Conservation (phyloP, 2,888 invertebrate species). For the Ptilodon capucinus region DNA sequence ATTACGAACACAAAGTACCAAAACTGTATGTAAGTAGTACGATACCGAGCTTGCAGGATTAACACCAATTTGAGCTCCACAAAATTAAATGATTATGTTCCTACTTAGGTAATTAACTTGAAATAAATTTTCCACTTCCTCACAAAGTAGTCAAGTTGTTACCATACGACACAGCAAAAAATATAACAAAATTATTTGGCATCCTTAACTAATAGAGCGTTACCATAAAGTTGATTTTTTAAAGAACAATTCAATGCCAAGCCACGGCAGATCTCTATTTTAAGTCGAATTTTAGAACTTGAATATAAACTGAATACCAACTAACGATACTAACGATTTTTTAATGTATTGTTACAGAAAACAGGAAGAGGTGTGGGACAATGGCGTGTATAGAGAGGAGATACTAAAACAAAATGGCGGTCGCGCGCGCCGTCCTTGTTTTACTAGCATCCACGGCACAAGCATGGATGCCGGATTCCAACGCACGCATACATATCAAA, state of each 20-base stretch:
- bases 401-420: conserved; percentile 73
- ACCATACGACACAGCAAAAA: neutral
- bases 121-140: no score
- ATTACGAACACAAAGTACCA: no score
- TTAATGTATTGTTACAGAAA: conserved; percentile 56
- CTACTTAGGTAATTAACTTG: no score
- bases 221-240: neutral
- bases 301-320: neutral
- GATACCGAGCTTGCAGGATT: no score
- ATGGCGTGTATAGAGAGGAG: conserved; percentile 71
- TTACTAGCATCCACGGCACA: conserved; percentile 81
- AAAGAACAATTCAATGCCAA: neutral
- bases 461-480: conserved; percentile 89
- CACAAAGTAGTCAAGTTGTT: no score
- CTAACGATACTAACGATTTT: neutral
- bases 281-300: neutral
- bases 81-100: no score
- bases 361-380: conserved; percentile 45
- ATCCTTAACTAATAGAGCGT: neutral
- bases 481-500: conserved; percentile 86
- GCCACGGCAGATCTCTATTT: neutral
- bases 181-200: neutral
- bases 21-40: no score
- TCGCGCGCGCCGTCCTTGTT: conserved; percentile 80
- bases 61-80: no score